Conservation (phyloP, 2,797 vertebrate species). For the Perdix hodgsoniae region DNA sequence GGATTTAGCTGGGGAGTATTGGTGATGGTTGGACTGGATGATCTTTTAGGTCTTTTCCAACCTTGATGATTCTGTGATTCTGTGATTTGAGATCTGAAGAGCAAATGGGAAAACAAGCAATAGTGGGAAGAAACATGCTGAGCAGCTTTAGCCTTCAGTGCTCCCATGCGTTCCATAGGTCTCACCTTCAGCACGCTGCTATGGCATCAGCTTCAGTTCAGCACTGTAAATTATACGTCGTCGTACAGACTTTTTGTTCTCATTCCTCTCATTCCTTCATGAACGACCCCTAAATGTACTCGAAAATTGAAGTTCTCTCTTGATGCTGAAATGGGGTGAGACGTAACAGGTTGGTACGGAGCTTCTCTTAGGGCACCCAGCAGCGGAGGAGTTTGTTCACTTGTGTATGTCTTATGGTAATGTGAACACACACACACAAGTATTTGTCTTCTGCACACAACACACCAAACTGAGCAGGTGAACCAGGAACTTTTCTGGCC, state of each 20-base stretch:
- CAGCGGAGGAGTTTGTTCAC: slow-evolving; percentile 25
- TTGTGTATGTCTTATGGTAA: slow-evolving; percentile 32
- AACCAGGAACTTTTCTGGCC: slow-evolving; percentile 15
- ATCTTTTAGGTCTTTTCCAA: too few species aligned
- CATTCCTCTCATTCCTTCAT: not conserved
- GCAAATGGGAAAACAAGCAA: not conserved
- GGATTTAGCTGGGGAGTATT: too few species aligned
- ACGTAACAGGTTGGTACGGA: not conserved
- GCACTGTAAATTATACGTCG: not conserved
- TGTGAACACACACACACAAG: not conserved
- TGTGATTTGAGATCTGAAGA: not conserved
- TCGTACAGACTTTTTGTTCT: not conserved
- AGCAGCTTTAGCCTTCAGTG: not conserved
- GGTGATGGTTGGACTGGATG: too few species aligned
- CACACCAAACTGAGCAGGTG: slow-evolving; percentile 17
- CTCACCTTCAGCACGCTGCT: not conserved
- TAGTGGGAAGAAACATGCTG: not conserved
- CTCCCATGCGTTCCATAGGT: not conserved
- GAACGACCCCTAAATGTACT: not conserved
- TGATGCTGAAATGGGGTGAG: slow-evolving; percentile 62
- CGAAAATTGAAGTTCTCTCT: slow-evolving; percentile 28
- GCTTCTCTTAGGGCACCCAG: slow-evolving; percentile 3
- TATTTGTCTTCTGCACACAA: slow-evolving; percentile 15
- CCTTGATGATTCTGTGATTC: too few species aligned
- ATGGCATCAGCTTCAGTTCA: not conserved